These are phyloP conservation scores for Vulpes ferrilata DNA, from an alignment of 2,113 vertebrate species.

Conservation along the genomic window DNA sequence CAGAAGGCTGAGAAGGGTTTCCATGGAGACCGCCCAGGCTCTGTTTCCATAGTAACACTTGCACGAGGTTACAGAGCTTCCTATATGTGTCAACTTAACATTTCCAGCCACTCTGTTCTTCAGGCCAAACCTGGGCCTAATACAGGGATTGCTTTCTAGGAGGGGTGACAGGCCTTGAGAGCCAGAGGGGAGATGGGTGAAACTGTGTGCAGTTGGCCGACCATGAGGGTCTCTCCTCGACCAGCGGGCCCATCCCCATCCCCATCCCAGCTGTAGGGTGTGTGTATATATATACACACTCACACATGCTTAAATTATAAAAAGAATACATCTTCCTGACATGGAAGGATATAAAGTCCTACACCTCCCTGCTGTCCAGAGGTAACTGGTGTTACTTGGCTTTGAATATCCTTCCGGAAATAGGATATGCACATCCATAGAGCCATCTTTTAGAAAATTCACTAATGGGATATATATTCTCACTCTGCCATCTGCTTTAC, in stretches of 20 bases:
- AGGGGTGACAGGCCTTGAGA: not conserved
- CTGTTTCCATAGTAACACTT: slow-evolving; percentile 76
- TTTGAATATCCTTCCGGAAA: not conserved
- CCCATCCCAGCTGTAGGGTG: not conserved
- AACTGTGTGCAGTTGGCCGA: not conserved
- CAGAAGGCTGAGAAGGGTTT: slow-evolving; percentile 62
- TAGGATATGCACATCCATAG: not conserved
- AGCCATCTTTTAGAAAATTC: not conserved
- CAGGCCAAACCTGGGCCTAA: not conserved
- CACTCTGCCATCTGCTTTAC: not conserved
- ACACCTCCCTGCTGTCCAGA: not conserved
- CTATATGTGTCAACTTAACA: slow-evolving; percentile 74
- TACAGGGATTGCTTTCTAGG: slow-evolving; percentile 28
- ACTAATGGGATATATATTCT: not conserved
- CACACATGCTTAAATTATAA: not conserved
- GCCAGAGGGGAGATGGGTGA: not conserved
- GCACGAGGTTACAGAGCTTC: slow-evolving; percentile 53
- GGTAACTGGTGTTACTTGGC: not conserved
- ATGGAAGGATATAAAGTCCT: not conserved
- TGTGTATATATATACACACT: not conserved
- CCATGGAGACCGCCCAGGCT: slow-evolving; percentile 77
- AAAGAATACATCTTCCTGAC: not conserved
- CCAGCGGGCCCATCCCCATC: not conserved
- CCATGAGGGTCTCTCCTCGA: not conserved
- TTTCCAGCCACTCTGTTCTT: slow-evolving; percentile 63